Conservation (phyloP, 2,113 vertebrate genomes). For the Cromileptes altivelis region DNA sequence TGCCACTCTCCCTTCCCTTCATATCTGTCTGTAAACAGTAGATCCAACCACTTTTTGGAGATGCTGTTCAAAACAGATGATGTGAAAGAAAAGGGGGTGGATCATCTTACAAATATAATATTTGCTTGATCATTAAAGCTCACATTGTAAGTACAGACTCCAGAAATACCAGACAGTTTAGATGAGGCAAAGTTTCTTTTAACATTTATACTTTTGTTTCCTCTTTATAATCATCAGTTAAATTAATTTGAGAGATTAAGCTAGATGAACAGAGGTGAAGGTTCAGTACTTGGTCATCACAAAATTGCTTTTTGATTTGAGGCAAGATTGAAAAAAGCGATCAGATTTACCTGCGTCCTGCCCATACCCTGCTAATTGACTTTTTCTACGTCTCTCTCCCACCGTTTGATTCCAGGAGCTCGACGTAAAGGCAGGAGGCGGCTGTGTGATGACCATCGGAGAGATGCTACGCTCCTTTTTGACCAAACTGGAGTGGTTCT, state of each 20-base stretch:
- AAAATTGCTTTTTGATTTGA: slow-evolving; percentile 65
- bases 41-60: slow-evolving; percentile 7
- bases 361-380: slow-evolving; percentile 14
- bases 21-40: slow-evolving; percentile 17
- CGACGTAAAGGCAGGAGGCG: slow-evolving; percentile 98
- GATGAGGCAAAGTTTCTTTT: slow-evolving; percentile 41
- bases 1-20: slow-evolving; percentile 12
- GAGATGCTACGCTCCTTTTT: slow-evolving; percentile 99
- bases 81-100: slow-evolving; percentile 10
- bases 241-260: slow-evolving; percentile 80
- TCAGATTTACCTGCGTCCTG: neutral
- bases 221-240: slow-evolving; percentile 75
- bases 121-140: slow-evolving; percentile 25
- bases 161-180: slow-evolving; percentile 77
- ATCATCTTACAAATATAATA: neutral
- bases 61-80: neutral
- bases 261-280: slow-evolving; percentile 89
- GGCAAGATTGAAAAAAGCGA: slow-evolving; percentile 39
- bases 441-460: slow-evolving; percentile 97
- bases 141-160: slow-evolving; percentile 92
- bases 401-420: slow-evolving; percentile 88
- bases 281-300: slow-evolving; percentile 87
- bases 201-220: slow-evolving; percentile 73
- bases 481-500: slow-evolving; percentile 99
- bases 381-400: slow-evolving; percentile 68